Evolutionary conservation across 2,113 vertebrate genomes (phyloP), one percentile per base, ranked within the genome.

Genomic region (Hippocampus zosterae): DNA sequence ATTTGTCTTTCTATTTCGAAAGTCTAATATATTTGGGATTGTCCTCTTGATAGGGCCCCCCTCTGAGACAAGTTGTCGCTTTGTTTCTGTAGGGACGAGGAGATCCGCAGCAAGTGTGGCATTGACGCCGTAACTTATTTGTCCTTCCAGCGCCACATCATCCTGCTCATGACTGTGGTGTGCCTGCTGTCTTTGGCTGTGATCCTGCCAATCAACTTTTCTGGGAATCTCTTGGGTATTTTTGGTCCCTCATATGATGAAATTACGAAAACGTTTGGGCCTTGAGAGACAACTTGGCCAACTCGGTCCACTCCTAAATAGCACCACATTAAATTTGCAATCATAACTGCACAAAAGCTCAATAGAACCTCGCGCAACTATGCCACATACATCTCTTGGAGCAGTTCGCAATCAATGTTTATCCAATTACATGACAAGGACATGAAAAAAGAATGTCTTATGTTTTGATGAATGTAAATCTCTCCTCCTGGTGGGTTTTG

Each of bases 91-190:
- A 98, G 96, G 91, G 94, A 98, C 0, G 93, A 94, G 74, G 96
- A 98, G 68, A 95, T 99, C 85, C 94, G 95, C 55, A 97, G 90
- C 90, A 98, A 96, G 85, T 98, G 96, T 63, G 97, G 97, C 73
- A 86, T 95, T 0, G 97, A 98, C 0, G 95, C 97, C 1, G 93
- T 94, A 75, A 97, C 93, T 55, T 98, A 98, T 93, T 92, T 99
- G 87, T 96, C 91, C 84, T 98, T 98, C 91, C 97, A 99, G 89
- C 94, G 95, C 64, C 96, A 99, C 85, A 92, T 98, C 75, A 92
- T 99, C 81, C 85, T 96, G 76, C 92, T 95, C 52, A 87, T 96
- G 84, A 90, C 92, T 2, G 85, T 96, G 74, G 90, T 97, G 80
- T 96, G 96, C 70, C 85, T 98, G 85, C 93, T 97, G 55, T 99